Evolutionary conservation across 2,113 vertebrate species (phyloP).

Genomic region (Gyps fulvus): DNA sequence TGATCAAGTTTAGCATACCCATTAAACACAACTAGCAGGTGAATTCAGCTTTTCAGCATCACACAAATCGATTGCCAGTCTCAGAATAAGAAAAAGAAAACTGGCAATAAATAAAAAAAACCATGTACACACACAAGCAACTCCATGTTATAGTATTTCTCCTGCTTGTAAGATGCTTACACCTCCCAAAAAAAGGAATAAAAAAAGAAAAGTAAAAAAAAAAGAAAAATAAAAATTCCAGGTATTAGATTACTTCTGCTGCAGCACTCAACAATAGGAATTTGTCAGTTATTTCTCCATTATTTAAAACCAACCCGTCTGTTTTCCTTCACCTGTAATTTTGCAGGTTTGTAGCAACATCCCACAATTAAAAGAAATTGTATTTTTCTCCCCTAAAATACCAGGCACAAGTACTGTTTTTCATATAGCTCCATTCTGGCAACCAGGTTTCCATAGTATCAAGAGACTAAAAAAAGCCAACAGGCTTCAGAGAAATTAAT

Average conservation of each 20-base stretch:
- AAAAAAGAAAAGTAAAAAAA: too few species aligned
- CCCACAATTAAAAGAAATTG: neutral
- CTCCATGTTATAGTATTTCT: neutral
- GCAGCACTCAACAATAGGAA: neutral
- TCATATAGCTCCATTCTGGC: conserved; percentile 6
- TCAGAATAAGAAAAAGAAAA: neutral
- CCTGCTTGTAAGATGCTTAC: neutral
- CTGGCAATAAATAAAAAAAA: neutral
- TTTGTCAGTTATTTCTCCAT: neutral
- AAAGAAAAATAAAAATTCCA: neutral
- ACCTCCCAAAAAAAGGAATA: neutral
- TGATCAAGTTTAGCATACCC: neutral
- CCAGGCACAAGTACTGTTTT: neutral
- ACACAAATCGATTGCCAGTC: neutral
- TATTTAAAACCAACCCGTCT: neutral
- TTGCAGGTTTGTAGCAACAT: neutral
- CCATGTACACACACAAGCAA: neutral
- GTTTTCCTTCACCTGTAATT: neutral
- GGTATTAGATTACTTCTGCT: neutral
- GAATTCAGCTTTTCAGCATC: neutral
- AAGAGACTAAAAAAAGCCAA: conserved; percentile 56
- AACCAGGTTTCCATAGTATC: conserved; percentile 63
- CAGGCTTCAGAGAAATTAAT: conserved; percentile 42
- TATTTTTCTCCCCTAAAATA: conserved; percentile 29
- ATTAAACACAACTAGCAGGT: neutral